Conservation (phyloP, 2,888 invertebrate species). For the Tachystola acroxantha region DNA sequence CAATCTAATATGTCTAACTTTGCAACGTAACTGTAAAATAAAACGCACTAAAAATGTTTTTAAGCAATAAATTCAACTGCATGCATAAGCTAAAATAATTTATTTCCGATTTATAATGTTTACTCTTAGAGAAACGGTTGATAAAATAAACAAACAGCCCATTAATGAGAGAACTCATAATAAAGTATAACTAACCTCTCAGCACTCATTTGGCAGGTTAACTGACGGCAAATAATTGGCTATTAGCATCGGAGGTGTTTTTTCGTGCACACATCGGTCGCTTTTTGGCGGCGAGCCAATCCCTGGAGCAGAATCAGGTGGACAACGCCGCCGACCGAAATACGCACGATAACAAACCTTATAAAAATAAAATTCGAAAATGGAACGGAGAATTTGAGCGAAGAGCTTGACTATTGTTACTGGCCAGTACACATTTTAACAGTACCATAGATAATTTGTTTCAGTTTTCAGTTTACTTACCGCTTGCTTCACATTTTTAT, state of each 20-base stretch:
- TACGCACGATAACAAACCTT: conserved; percentile 13
- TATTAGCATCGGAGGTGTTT: conserved; percentile 14
- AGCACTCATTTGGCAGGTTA: conserved; percentile 10
- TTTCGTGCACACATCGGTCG: conserved; percentile 7
- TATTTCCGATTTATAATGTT: no score
- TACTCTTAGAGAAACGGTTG: no score
- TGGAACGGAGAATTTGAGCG: conserved; percentile 4
- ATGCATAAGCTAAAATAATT: no score
- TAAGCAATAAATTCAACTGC: no score
- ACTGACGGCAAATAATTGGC: conserved; percentile 10
- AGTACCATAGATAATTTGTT: no score
- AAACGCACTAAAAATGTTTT: no score
- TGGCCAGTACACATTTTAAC: no score
- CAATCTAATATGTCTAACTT: no score
- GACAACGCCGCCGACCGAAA: conserved; percentile 7
- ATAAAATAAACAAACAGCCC: no score
- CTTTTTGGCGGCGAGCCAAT: conserved; percentile 10
- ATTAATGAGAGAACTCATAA: neutral
- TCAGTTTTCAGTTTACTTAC: no score
- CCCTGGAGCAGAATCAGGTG: conserved; percentile 10
- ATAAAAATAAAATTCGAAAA: conserved; percentile 10
- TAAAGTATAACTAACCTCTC: conserved; percentile 1
- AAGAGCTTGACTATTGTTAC: neutral
- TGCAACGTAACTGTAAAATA: no score
- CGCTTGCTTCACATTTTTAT: no score